Conservation (phyloP, 2,797 vertebrate species). For the Catamblyrhynchus diadema region DNA sequence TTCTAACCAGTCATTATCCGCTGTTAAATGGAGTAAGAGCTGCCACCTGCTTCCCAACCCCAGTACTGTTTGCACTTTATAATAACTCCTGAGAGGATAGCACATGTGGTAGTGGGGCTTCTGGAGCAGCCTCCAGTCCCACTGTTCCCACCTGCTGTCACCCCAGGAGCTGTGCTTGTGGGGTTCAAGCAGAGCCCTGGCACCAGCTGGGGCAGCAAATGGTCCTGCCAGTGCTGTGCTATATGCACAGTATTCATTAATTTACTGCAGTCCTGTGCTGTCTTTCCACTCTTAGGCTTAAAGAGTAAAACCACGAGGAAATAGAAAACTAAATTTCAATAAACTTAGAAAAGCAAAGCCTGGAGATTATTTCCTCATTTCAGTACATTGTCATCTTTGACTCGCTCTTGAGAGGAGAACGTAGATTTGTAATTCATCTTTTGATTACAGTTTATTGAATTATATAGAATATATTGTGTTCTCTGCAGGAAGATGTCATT, state of each 20-base stretch:
- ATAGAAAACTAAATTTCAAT: not conserved
- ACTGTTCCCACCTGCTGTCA: accelerated
- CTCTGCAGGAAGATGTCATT: not conserved
- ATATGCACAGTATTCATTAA: not conserved
- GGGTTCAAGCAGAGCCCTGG: not conserved
- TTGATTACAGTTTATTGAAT: not conserved
- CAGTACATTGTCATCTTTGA: not conserved
- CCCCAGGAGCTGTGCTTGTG: not conserved
- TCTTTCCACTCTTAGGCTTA: not conserved
- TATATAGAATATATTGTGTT: not conserved
- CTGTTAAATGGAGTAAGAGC: not conserved
- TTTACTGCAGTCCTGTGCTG: not conserved
- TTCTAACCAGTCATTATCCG: not conserved
- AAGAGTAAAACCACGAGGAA: not conserved
- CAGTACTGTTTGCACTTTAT: not conserved
- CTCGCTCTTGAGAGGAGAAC: not conserved
- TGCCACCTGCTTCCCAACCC: not conserved
- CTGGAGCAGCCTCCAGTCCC: not conserved
- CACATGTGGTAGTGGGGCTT: not conserved
- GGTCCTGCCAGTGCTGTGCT: accelerated
- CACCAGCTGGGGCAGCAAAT: not conserved
- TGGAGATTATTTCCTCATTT: not conserved
- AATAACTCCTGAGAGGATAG: not conserved
- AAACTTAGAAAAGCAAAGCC: not conserved
- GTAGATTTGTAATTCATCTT: not conserved